Percentiles rank a stretch among this genome's conserved stretches.
Evolutionary conservation across 2,113 vertebrate genomes (phyloP).

Genomic region (Oryzias woworae): DNA sequence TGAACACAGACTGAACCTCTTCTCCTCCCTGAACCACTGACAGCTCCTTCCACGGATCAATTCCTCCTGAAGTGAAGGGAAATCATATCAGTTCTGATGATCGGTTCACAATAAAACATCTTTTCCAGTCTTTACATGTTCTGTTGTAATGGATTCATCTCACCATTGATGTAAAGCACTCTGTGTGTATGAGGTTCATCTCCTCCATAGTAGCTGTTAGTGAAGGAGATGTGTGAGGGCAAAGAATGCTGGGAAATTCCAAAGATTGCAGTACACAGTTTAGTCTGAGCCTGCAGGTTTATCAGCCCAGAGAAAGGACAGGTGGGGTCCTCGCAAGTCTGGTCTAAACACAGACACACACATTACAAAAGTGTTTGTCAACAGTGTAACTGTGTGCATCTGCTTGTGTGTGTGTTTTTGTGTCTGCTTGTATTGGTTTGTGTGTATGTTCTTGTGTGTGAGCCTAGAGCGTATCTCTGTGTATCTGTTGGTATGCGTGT

Average conservation of each 20-base stretch:
- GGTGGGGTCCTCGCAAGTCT: slow-evolving; percentile 77
- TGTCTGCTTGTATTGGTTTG: neutral
- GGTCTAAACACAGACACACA: slow-evolving; percentile 63
- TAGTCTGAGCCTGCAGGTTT: slow-evolving; percentile 66
- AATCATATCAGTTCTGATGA: neutral
- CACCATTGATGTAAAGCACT: slow-evolving; percentile 82
- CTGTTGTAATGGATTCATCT: neutral
- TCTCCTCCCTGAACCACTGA: slow-evolving; percentile 66
- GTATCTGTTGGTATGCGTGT: too few relatives aligned
- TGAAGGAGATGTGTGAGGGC: slow-evolving; percentile 71
- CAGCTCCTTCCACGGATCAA: slow-evolving; percentile 78
- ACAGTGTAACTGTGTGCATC: neutral
- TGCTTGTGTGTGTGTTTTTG: too few relatives aligned
- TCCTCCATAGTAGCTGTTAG: slow-evolving; percentile 83
- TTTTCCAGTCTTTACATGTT: neutral
- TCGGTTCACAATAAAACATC: neutral
- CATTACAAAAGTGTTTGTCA: neutral
- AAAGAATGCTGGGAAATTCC: slow-evolving; percentile 73
- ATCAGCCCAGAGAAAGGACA: slow-evolving; percentile 81
- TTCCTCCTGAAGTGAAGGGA: slow-evolving; percentile 57
- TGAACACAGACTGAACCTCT: slow-evolving; percentile 61
- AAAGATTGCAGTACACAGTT: slow-evolving; percentile 78
- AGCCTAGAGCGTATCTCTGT: too few relatives aligned
- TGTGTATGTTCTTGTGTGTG: too few relatives aligned
- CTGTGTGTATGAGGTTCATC: slow-evolving; percentile 61